Evolutionary conservation across 1,140 invertebrate genomes (phyloP).

Genomic region (Ceratosolen solmsi): DNA sequence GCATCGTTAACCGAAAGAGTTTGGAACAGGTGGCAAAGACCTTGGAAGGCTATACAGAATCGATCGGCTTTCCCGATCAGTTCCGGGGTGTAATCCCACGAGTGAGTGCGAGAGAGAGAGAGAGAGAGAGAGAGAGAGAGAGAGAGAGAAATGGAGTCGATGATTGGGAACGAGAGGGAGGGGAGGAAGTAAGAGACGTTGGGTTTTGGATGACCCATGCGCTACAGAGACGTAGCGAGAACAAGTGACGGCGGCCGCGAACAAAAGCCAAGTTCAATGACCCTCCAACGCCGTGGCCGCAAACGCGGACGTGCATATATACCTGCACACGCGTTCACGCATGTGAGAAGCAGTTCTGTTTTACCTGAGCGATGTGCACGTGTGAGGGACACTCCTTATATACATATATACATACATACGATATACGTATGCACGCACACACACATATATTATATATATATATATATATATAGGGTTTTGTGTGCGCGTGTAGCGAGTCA

Average conservation of each 20-base stretch:
- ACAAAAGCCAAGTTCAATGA: constrained; percentile 70
- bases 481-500: no score
- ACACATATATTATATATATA: neutral
- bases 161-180: no score
- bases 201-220: constrained; percentile 1
- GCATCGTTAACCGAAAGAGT: constrained; percentile 24
- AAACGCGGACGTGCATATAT: neutral
- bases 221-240: neutral
- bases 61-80: constrained; percentile 26
- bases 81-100: neutral
- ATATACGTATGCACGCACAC: no score
- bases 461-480: neutral
- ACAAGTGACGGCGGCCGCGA: constrained; percentile 60
- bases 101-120: constrained; percentile 39
- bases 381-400: neutral
- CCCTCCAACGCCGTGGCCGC: constrained; percentile 24
- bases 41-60: constrained; percentile 61
- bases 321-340: neutral
- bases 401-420: neutral
- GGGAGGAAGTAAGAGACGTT: neutral
- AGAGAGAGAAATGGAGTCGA: constrained; percentile 37
- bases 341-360: no score
- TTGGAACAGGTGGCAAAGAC: constrained; percentile 71
- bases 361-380: constrained; percentile 2
- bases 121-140: constrained; percentile 57